phyloP scores from a whole-genome alignment of 2,888 invertebrate genomes.

The Rapana venosa region DNA sequence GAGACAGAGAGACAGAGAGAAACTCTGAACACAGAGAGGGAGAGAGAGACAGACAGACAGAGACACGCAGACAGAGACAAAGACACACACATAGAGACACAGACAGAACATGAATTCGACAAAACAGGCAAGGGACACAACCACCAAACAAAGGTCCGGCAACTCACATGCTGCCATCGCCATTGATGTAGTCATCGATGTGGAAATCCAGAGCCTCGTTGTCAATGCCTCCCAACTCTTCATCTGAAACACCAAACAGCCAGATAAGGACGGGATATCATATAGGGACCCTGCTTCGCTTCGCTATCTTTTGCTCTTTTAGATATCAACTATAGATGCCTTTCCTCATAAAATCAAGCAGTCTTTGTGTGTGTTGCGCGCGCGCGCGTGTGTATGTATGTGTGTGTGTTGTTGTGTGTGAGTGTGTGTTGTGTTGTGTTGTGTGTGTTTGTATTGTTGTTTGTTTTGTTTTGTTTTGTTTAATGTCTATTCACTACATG shows the following conservation, averaged over 20 bases:
- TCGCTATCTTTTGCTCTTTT: too few relatives aligned
- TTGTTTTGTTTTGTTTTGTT: not conserved
- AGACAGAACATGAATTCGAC: not conserved
- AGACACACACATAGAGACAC: constrained; percentile 14
- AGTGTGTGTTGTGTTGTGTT: not conserved
- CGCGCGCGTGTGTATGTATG: not conserved
- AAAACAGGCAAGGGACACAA: not conserved
- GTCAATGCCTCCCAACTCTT: constrained; percentile 50
- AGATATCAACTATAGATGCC: not conserved
- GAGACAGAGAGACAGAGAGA: not conserved
- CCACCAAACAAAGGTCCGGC: not conserved
- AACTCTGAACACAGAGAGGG: not conserved
- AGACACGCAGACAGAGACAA: not conserved
- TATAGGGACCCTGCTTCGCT: too few relatives aligned
- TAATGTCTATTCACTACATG: not conserved
- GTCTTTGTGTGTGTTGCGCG: not conserved
- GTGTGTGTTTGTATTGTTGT: not conserved
- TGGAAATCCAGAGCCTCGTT: constrained; percentile 53
- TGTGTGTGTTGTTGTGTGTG: not conserved
- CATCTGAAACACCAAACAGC: constrained; percentile 43
- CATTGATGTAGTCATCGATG: constrained; percentile 54
- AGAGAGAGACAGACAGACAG: not conserved
- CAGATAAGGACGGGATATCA: too few relatives aligned
- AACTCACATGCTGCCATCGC: constrained; percentile 51
- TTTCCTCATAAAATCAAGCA: not conserved